Percentiles rank a stretch among this genome's conserved stretches.
Evolutionary conservation across 2,113 vertebrate species (phyloP).

Genomic region (Paramormyrops kingsleyae): DNA sequence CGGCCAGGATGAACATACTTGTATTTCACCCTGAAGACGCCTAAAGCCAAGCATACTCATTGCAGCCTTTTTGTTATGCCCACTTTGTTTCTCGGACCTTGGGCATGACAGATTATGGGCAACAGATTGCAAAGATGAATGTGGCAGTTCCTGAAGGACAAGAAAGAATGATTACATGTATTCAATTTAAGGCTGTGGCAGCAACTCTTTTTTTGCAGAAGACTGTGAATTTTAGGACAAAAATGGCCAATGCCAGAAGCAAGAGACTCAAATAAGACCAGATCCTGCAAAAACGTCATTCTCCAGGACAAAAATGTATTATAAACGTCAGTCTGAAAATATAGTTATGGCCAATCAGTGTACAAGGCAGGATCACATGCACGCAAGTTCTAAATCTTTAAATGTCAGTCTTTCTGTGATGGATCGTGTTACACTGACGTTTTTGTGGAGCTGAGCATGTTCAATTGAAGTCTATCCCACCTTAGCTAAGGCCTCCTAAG

Average conservation of each 20-base stretch:
- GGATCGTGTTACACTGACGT: background rate
- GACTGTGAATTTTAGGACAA: background rate
- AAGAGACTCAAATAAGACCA: background rate
- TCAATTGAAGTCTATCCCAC: background rate
- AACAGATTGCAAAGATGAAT: background rate
- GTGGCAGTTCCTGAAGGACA: background rate
- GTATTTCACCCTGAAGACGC: background rate
- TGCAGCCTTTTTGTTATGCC: background rate
- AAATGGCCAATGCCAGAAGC: background rate
- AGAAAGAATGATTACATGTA: background rate
- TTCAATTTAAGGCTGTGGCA: conserved; percentile 5
- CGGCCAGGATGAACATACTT: background rate
- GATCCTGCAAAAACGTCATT: background rate
- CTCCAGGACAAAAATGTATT: background rate
- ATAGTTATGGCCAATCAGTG: background rate
- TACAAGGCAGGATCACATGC: background rate
- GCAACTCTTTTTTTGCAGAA: background rate
- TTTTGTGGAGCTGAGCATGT: background rate
- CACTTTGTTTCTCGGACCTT: background rate
- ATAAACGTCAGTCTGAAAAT: background rate
- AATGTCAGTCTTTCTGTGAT: background rate
- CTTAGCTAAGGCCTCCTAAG: background rate
- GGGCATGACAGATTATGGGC: background rate
- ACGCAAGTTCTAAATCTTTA: background rate
- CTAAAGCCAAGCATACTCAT: background rate